phyloP scores from a whole-genome alignment of 2,113 vertebrate genomes.

The Aptenodytes patagonicus region DNA sequence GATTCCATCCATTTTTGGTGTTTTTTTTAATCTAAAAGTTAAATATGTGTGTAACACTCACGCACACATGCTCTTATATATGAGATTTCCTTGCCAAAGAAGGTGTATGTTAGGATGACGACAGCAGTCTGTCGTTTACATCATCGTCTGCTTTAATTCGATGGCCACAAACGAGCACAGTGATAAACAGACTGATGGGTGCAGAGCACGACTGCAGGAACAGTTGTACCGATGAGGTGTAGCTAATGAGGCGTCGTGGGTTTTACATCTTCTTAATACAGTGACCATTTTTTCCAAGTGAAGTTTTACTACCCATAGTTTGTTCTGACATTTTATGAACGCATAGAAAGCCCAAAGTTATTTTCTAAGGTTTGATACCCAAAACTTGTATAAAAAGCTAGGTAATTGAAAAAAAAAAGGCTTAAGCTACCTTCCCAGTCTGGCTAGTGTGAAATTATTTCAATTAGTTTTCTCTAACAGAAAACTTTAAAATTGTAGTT shows the following conservation, averaged over 20 bases:
- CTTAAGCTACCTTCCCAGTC: not conserved
- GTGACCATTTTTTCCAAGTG: not conserved
- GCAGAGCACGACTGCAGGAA: no score
- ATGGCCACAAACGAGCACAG: not conserved
- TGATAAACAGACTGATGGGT: not conserved
- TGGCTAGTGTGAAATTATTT: not conserved
- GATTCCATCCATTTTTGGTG: not conserved
- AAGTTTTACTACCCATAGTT: not conserved
- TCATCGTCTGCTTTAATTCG: not conserved
- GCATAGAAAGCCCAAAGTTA: not conserved
- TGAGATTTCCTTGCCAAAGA: not conserved
- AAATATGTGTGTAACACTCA: not conserved
- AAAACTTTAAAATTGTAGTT: not conserved
- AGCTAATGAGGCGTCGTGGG: fast-evolving
- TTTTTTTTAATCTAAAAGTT: not conserved
- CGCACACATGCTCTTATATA: not conserved
- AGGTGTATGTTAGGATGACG: not conserved
- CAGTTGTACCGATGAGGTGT: not conserved
- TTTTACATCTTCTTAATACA: not conserved
- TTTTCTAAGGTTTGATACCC: not conserved
- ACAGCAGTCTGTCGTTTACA: not conserved
- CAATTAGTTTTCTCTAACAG: not conserved
- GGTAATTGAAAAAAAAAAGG: not conserved
- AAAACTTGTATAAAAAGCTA: not conserved
- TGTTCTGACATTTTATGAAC: not conserved